Evolutionary conservation across 2,113 vertebrate species (phyloP).

Genomic region (Callospermophilus lateralis): DNA sequence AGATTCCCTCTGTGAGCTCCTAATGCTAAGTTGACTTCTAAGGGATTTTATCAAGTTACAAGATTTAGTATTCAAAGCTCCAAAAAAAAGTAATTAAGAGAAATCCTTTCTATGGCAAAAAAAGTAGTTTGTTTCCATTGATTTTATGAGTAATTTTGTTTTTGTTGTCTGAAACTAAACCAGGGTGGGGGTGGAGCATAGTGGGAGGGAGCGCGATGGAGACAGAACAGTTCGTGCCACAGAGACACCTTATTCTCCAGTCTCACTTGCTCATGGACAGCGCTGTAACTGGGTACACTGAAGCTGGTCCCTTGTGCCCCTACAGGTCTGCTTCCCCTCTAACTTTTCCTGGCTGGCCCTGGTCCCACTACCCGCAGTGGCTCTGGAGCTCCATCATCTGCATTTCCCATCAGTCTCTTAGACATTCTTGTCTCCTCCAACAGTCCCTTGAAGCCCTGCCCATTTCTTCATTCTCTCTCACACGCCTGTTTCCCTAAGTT

Average conservation of each 20-base stretch:
- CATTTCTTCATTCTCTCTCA: neutral
- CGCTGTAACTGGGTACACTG: neutral
- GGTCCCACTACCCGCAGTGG: neutral
- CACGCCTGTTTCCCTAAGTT: neutral
- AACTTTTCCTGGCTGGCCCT: too few relatives aligned
- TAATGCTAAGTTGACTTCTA: conserved; percentile 82
- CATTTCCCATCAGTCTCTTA: neutral
- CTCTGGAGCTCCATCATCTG: neutral
- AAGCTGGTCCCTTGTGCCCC: neutral
- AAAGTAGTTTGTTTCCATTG: conserved; percentile 87
- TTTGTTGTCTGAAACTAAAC: conserved; percentile 84
- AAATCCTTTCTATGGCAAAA: conserved; percentile 84
- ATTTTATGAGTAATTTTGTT: conserved; percentile 87
- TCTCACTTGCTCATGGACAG: neutral
- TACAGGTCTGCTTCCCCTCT: accelerated
- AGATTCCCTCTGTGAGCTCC: conserved; percentile 52
- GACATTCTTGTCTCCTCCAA: neutral
- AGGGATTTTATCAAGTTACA: conserved; percentile 85
- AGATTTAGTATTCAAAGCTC: conserved; percentile 85
- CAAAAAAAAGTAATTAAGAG: conserved; percentile 84
- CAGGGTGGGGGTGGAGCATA: conserved; percentile 54
- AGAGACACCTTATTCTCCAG: neutral
- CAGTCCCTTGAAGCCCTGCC: neutral
- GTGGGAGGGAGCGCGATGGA: conserved; percentile 56
- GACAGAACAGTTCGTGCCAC: conserved; percentile 80